Percentiles rank a stretch among this genome's conserved stretches.
phyloP scores from a whole-genome alignment of 2,888 invertebrate genomes.

The Brenthis hecate region DNA sequence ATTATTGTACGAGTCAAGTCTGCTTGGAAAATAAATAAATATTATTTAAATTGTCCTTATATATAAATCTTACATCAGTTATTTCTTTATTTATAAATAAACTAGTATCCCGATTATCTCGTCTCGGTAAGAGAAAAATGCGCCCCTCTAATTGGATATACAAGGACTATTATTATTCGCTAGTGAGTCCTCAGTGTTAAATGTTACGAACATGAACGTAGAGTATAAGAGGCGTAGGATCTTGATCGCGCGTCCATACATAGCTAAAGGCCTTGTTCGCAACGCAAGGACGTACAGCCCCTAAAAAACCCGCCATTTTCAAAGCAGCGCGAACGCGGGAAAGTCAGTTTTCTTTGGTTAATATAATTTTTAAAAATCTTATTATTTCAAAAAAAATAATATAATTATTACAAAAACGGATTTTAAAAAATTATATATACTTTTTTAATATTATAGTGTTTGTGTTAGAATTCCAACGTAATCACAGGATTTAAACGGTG shows the following conservation, averaged over 20 bases:
- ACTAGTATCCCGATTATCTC: slow-evolving; percentile 18
- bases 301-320: slow-evolving; percentile 71
- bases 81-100: slow-evolving; percentile 25
- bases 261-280: slow-evolving; percentile 75
- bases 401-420: too few relatives aligned
- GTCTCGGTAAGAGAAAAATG: slow-evolving; percentile 32
- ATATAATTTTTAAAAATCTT: slow-evolving; percentile 30
- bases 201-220: slow-evolving; percentile 46
- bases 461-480: too few relatives aligned
- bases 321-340: slow-evolving; percentile 65
- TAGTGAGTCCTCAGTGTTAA: slow-evolving; percentile 41
- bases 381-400: background rate
- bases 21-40: too few relatives aligned
- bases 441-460: too few relatives aligned
- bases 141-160: slow-evolving; percentile 33
- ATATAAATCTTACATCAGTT: background rate
- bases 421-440: too few relatives aligned
- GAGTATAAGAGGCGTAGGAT: slow-evolving; percentile 75
- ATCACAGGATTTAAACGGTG: background rate
- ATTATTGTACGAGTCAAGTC: too few relatives aligned
- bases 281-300: slow-evolving; percentile 78
- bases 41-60: background rate
- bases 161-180: slow-evolving; percentile 42
- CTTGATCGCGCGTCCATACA: slow-evolving; percentile 65
- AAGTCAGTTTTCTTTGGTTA: slow-evolving; percentile 37